Evolutionary conservation across 2,797 vertebrate genomes (phyloP), one percentile per base, ranked within the genome.

Genomic region (Scyliorhinus canicula): DNA sequence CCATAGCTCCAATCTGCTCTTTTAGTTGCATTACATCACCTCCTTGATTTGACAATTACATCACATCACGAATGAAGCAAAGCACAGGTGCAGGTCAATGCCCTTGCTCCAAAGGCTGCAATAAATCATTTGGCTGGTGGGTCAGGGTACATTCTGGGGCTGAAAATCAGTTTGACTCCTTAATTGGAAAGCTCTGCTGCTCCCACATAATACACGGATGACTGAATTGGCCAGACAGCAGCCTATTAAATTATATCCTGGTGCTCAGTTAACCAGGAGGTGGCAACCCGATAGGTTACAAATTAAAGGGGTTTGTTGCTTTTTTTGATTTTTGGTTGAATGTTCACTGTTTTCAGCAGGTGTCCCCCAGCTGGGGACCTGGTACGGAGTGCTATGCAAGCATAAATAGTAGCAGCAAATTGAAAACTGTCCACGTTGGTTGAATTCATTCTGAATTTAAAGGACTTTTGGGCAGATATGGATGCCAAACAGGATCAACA

Each of bases 21-120:
- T 97, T 98, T 98, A 74, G 95, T 79, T 95, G 98, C 97, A 98
- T 98, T 97, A 99, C 98, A 98, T 98, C 98, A 98, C 98, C 97
- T 98, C 97, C 97, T 98, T 97, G 98, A 97, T 95, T 96, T 97
- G 97, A 97, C 96, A 97, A 97, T 97, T 98, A 98, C 97, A 98
- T 98, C 98, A 98, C 97, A 97, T 96, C 97, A 96, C 96, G 96
- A 98, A 98, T 98, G 98, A 98, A 96, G 97, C 97, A 97, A 97
- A 97, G 97, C 97, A 96, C 98, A 98, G 98, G 98, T 98, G 98
- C 97, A 97, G 96, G 96, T 96, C 97, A 86, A 96, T 97, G 96
- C 96, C 96, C 96, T 97, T 88, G 95, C 95, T 95, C 65, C 96
- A 96, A 96, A 96, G 96, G 93, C 95, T 7, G 93, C 47, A 71